These are phyloP conservation scores for Platerodrilus igneus DNA, from an alignment of 2,888 invertebrate genomes.

Conservation along the genomic window DNA sequence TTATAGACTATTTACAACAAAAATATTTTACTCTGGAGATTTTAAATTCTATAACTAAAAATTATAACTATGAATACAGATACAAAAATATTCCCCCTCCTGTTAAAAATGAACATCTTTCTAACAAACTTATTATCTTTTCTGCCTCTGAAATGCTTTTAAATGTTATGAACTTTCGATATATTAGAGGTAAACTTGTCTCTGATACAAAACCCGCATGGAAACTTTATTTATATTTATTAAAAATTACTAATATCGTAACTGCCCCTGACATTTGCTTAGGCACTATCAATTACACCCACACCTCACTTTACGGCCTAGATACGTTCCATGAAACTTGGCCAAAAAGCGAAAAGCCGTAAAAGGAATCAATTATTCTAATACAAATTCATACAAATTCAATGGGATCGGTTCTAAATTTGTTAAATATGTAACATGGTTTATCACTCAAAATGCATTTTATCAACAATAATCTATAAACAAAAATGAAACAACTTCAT, in stretches of 20 bases:
- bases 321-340: no score
- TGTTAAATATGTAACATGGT: no score
- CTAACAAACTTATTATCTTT: slow-evolving; percentile 24
- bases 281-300: no score
- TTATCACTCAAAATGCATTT: no score
- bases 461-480: no score
- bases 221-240: slow-evolving; percentile 22
- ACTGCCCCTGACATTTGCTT: slow-evolving; percentile 8
- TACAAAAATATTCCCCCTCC: slow-evolving; percentile 27
- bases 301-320: no score
- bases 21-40: slow-evolving; percentile 17
- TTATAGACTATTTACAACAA: slow-evolving; percentile 25
- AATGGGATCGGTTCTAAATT: no score
- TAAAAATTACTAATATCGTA: slow-evolving; percentile 16
- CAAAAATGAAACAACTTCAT: no score
- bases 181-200: slow-evolving; percentile 25
- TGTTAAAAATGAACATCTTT: slow-evolving; percentile 27
- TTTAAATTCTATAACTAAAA: slow-evolving; percentile 28
- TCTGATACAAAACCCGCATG: slow-evolving; percentile 18
- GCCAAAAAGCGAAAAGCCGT: no score
- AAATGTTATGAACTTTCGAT: slow-evolving; percentile 28
- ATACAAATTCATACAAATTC: no score
- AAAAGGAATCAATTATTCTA: no score
- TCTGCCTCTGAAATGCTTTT: slow-evolving; percentile 33
- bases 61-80: slow-evolving; percentile 22